Base-by-base conservation (phyloP, 2,888 invertebrate genomes). In the Pegoplata infirma region DNA sequence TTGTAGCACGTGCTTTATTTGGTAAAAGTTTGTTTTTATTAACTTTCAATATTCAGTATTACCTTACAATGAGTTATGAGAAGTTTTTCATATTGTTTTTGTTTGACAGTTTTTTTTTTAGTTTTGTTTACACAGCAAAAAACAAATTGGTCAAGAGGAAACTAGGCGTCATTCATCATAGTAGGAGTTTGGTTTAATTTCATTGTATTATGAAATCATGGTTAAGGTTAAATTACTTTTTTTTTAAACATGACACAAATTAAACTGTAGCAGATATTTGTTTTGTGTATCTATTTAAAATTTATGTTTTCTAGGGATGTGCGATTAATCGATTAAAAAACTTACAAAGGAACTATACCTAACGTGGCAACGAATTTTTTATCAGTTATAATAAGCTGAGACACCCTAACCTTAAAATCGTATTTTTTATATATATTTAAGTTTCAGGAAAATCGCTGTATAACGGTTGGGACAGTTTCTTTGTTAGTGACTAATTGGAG, bases 1-100 rank as follows among this genome's bases (percentile, higher is more conserved):
- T 66, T 71, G 36, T 8, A 55, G 71, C 76, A 76, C 76, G 76
- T 76, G 71, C 76, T 76, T 53, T 71, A 66, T 71, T 76, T 66
- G 53, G 71, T 59, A 40, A 71, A 66, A 55, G 21, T 61, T 64
- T 58, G 23, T 46, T 12, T n/a, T 12, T 46, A 19, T 46, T 68
- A 10, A 19, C n/a, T n/a, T 8, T 36, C 47, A 58, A 63, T 49
- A 46, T 58, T 58, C 51, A 59, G 64, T 64, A 64, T 64, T 19
- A 46, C 25, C 17, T 55, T 46, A 23, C 46, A 46, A 32, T 59
- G 7, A 69, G 36, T 49, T 55, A 47, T 25, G n/a, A 25, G 6
- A 23, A 25, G 21, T 44, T 36, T 36, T 58, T 14, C n/a, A n/a
- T 40, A 12, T 2, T 40, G 36, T 36, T 56, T 28, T 55, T 51